Conservation (phyloP, 1,140 invertebrate species). For the Micrasema longulum region DNA sequence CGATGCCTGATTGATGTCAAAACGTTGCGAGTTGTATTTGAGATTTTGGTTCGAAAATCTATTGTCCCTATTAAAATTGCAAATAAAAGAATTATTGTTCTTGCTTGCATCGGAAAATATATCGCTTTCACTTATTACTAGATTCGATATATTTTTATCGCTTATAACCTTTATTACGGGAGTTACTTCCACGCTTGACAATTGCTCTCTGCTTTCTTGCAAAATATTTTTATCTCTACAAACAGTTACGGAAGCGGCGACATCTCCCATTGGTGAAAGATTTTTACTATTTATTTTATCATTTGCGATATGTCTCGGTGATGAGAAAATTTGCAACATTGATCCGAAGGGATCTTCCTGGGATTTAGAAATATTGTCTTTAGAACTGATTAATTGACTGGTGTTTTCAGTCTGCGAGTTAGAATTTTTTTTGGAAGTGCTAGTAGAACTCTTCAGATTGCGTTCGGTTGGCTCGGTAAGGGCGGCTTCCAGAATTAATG, state of each 20-base stretch:
- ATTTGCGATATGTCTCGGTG: neutral
- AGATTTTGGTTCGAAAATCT: conserved; percentile 11
- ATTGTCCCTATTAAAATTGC: conserved; percentile 14
- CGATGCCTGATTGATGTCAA: conserved; percentile 10
- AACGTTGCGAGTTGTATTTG: neutral
- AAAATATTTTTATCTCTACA: conserved; percentile 7
- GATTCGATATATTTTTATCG: neutral
- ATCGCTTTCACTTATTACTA: conserved; percentile 29
- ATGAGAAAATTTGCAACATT: neutral
- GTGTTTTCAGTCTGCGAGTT: neutral
- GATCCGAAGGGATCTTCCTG: conserved; percentile 21
- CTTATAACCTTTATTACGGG: neutral
- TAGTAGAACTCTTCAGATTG: neutral
- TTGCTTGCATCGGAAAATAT: neutral
- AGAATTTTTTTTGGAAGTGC: neutral
- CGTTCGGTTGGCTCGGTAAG: neutral
- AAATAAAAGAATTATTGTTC: conserved; percentile 15
- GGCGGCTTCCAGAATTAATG: conserved; percentile 54
- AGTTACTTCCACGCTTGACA: neutral
- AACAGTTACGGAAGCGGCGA: conserved; percentile 17
- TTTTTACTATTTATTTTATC: neutral
- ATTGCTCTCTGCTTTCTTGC: neutral
- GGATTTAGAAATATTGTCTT: neutral
- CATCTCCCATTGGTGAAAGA: conserved; percentile 14
- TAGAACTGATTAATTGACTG: neutral